Conservation (phyloP, 2,113 vertebrate species). For the Pagrus major region DNA sequence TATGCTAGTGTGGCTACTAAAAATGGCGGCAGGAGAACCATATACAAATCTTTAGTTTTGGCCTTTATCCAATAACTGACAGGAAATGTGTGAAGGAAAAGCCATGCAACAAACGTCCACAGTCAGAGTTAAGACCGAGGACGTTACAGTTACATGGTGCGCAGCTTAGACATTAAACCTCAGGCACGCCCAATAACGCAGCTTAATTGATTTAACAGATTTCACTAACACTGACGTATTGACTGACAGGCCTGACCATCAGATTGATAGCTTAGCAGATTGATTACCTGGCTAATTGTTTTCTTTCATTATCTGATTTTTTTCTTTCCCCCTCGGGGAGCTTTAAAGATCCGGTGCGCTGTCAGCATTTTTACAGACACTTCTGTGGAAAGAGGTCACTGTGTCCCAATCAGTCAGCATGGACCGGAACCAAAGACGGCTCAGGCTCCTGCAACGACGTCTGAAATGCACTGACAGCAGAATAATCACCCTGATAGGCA, state of each 20-base stretch:
- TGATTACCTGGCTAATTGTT: slow-evolving; percentile 50
- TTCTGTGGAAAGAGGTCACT: slow-evolving; percentile 43
- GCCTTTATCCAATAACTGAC: not conserved
- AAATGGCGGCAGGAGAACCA: not conserved
- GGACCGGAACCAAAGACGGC: slow-evolving; percentile 11
- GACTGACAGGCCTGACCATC: slow-evolving; percentile 23
- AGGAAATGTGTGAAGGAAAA: not conserved
- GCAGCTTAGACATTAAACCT: not conserved
- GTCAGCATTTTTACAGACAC: slow-evolving; percentile 50
- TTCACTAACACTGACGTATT: slow-evolving; percentile 36
- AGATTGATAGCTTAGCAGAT: slow-evolving; percentile 43
- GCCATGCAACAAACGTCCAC: not conserved
- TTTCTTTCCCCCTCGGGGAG: not conserved
- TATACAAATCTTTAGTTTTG: not conserved
- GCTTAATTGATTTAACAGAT: slow-evolving; percentile 11
- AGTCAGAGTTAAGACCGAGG: not conserved
- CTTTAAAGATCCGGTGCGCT: slow-evolving; percentile 7
- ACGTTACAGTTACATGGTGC: not conserved
- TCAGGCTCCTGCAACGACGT: not conserved
- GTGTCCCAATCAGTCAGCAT: slow-evolving; percentile 19
- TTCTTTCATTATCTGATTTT: slow-evolving; percentile 59
- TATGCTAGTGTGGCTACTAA: not conserved
- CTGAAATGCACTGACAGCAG: slow-evolving; percentile 4
- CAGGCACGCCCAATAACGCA: not conserved
- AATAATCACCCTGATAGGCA: not conserved